Evolutionary conservation across 2,888 invertebrate species (phyloP).

Genomic region (Xestia sexstrigata): DNA sequence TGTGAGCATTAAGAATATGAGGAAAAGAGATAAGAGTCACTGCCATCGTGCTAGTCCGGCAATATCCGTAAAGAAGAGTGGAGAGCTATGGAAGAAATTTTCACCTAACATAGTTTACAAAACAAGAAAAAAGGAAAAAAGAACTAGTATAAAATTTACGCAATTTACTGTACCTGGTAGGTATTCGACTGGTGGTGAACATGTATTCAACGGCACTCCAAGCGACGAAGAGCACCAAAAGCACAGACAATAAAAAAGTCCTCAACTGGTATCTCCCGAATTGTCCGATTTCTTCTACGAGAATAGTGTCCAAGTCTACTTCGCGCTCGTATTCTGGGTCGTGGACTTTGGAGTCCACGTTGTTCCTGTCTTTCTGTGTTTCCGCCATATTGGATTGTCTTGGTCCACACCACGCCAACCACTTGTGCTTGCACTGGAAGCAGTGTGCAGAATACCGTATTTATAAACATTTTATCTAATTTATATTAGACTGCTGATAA

Average conservation of each 20-base stretch:
- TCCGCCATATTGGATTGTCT: conserved; percentile 27
- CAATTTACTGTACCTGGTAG: conserved; percentile 74
- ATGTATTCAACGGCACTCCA: conserved; percentile 81
- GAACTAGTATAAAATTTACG: fast-evolving
- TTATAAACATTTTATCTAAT: conserved; percentile 47
- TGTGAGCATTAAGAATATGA: neutral
- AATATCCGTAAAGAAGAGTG: no score
- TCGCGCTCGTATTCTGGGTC: conserved; percentile 33
- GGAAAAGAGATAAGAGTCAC: neutral
- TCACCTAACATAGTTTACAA: neutral
- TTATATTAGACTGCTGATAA: conserved; percentile 56
- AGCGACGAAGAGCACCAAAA: conserved; percentile 77
- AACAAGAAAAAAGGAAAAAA: neutral
- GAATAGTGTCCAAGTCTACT: conserved; percentile 79
- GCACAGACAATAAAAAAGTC: conserved; percentile 69
- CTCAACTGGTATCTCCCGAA: conserved; percentile 80
- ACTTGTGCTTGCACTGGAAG: conserved; percentile 28
- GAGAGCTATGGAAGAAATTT: neutral
- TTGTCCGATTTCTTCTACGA: conserved; percentile 83
- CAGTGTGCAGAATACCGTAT: conserved; percentile 29
- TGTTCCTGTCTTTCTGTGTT: conserved; percentile 18
- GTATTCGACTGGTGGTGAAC: conserved; percentile 83
- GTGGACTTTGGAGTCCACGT: conserved; percentile 8
- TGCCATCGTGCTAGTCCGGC: neutral
- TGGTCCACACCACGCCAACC: conserved; percentile 4